Conservation (phyloP, 2,113 vertebrate species). For the Rafetus swinhoei region DNA sequence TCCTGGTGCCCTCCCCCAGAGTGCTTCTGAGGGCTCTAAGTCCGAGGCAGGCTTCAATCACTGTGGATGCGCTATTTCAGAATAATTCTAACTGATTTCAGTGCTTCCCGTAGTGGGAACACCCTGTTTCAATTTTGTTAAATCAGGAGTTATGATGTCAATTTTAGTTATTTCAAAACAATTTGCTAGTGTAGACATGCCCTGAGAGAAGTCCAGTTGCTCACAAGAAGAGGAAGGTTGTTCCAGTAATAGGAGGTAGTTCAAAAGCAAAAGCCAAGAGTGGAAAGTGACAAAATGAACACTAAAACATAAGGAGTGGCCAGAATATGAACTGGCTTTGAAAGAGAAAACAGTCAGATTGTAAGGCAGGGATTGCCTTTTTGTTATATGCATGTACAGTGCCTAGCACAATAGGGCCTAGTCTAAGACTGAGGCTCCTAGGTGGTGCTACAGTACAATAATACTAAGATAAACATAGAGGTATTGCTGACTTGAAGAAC, state of each 20-base stretch:
- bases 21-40: no score
- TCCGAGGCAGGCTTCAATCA: no score
- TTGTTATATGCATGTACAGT: rapidly evolving
- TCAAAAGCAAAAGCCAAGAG: neutral
- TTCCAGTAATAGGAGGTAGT: neutral
- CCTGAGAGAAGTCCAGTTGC: neutral
- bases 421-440: rapidly evolving
- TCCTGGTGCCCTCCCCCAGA: no score
- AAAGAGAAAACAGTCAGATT: neutral
- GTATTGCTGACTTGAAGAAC: rapidly evolving
- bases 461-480: rapidly evolving
- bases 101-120: no score
- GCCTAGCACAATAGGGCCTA: rapidly evolving
- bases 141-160: no score
- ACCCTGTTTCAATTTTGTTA: no score
- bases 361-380: rapidly evolving
- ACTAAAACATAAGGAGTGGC: neutral
- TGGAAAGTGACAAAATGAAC: neutral
- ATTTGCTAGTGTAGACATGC: no score
- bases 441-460: rapidly evolving
- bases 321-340: neutral
- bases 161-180: no score
- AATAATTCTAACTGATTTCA: no score
- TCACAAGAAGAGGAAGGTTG: neutral
- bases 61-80: no score